Conservation (phyloP, 2,888 invertebrate genomes). For the Ptychoptera contaminata region DNA sequence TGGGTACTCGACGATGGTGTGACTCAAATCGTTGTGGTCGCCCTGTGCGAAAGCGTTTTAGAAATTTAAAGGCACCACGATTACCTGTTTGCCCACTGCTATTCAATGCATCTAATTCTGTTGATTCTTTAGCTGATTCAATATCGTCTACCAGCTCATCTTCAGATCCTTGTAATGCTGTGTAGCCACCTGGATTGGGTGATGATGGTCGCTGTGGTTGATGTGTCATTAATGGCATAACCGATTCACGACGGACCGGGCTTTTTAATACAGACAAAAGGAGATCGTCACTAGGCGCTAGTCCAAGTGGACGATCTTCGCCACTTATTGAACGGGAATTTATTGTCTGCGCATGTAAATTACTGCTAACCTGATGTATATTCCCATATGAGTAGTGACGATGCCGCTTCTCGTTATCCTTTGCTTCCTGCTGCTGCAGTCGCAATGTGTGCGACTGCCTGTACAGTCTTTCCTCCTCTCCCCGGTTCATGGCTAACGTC, state of each 20-base stretch:
- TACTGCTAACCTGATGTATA: slow-evolving; percentile 18
- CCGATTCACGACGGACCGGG: slow-evolving; percentile 27
- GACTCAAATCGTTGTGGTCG: slow-evolving; percentile 34
- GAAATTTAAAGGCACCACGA: slow-evolving; percentile 32
- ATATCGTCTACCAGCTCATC: slow-evolving; percentile 21
- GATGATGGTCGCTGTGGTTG: slow-evolving; percentile 7
- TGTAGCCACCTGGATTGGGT: slow-evolving; percentile 12
- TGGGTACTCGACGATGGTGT: slow-evolving; percentile 42
- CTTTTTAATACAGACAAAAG: slow-evolving; percentile 43
- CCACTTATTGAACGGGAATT: slow-evolving; percentile 14
- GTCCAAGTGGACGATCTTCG: slow-evolving; percentile 14
- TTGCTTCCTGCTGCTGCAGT: slow-evolving; percentile 16
- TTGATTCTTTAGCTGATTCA: slow-evolving; percentile 14
- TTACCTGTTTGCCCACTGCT: slow-evolving; percentile 8
- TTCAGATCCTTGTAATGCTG: slow-evolving; percentile 15
- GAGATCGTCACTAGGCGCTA: slow-evolving; percentile 31
- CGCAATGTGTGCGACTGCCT: slow-evolving; percentile 41
- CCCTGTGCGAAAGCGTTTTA: slow-evolving; percentile 31
- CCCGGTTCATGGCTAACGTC: slow-evolving; percentile 40
- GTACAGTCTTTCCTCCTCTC: slow-evolving; percentile 44
- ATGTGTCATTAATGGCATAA: neutral
- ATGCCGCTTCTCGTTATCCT: slow-evolving; percentile 8
- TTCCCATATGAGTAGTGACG: slow-evolving; percentile 20
- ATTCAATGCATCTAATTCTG: slow-evolving; percentile 8
- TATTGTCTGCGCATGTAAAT: slow-evolving; percentile 13